Evolutionary conservation across 2,113 vertebrate species (phyloP), one percentile per base, ranked within the genome.

Genomic region (Tylochromis polylepis): DNA sequence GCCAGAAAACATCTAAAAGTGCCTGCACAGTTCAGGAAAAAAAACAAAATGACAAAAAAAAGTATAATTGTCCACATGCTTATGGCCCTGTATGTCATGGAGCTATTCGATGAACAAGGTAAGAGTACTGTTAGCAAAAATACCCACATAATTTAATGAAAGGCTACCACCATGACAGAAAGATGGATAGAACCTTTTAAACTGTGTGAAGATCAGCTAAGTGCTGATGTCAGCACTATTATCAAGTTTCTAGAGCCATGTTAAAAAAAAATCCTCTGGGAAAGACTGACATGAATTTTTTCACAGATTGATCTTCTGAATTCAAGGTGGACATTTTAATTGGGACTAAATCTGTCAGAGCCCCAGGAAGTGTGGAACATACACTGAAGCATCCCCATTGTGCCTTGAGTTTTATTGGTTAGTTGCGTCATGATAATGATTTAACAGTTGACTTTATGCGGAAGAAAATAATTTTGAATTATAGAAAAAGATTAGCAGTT

Each of bases 251-350:
- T 77, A 81, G 41, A 51, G 36, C 82, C 56, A 24, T 58, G 75
- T 82, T 65, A 60, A 72, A 82, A 51, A 22, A 91, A 83, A 88
- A 77, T 16, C 88, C 81, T 87, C 51, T 38, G 94, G 93, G 90
- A 90, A 55, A 78, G 72, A 79, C 75, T 93, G 91, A 91, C 89
- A 84, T 51, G 56, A 55, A 36, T 82, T 36, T 78, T 62, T 58
- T 86, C 15, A 79, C 65, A 78, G 56, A 58, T 62, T 88, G 67
- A 67, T 91, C 85, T 87, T 81, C 57, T 85, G 85, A 88, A 62
- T 79, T 79, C 87, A 89, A 53, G 67, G 77, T 83, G 83, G 90
- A 91, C 59, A 79, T 94, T 93, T 92, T 94, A 94, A 94, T 91
- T 89, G 86, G 88, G 67, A 72, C 85, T 27, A 91, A 92, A 91